phyloP scores from a whole-genome alignment of 2,888 invertebrate species.

The Megaustenia siamemsis region DNA sequence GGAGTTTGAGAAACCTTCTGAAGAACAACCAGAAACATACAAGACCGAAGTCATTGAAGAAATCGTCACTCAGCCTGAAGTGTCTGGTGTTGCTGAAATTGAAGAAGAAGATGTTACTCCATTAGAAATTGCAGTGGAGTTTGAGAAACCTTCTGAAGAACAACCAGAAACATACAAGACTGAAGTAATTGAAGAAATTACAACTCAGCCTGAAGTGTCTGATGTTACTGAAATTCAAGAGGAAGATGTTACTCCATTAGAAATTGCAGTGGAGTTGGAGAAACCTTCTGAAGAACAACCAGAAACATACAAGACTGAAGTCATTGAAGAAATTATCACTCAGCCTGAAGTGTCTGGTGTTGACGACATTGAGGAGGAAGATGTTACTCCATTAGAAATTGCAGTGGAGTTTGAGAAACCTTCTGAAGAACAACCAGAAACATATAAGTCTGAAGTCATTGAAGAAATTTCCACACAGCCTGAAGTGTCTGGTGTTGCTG shows the following conservation, averaged over 20 bases:
- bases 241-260: slow-evolving; percentile 54
- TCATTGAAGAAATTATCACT: slow-evolving; percentile 55
- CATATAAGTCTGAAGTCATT: slow-evolving; percentile 59
- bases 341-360: slow-evolving; percentile 54
- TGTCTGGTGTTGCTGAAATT: slow-evolving; percentile 47
- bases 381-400: slow-evolving; percentile 50
- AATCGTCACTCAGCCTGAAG: slow-evolving; percentile 53
- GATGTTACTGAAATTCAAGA: slow-evolving; percentile 51
- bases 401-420: too few relatives aligned
- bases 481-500: too few relatives aligned
- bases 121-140: slow-evolving; percentile 54
- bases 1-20: slow-evolving; percentile 46
- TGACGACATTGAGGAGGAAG: slow-evolving; percentile 52
- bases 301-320: slow-evolving; percentile 60
- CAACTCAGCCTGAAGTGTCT: slow-evolving; percentile 49
- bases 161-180: slow-evolving; percentile 53
- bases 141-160: slow-evolving; percentile 51
- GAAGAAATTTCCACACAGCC: slow-evolving; percentile 57
- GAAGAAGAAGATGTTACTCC: slow-evolving; percentile 54
- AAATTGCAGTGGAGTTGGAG: slow-evolving; percentile 53
- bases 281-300: slow-evolving; percentile 58
- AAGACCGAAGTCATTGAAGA: slow-evolving; percentile 58
- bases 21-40: slow-evolving; percentile 51
- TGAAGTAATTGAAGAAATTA: slow-evolving; percentile 53
- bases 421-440: too few relatives aligned